Evolutionary conservation across 2,113 vertebrate species (phyloP), one percentile per base, ranked within the genome.

Genomic region (Prunella fulvescens): DNA sequence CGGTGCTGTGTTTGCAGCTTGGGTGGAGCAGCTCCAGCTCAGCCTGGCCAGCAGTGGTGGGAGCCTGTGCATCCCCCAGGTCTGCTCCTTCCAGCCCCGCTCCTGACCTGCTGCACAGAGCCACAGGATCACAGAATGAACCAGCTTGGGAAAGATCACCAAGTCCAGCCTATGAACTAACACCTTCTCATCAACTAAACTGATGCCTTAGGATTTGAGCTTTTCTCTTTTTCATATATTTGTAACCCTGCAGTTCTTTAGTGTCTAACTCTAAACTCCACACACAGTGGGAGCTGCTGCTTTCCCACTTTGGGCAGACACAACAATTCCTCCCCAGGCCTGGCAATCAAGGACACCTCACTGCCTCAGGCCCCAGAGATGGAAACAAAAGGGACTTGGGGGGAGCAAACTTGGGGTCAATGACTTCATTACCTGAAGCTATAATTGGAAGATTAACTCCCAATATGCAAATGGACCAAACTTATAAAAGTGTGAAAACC

Each of bases 41-140:
- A 12, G 33, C 24, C 76, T 6, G 5, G 4, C 7, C 56, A 58
- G 70, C 2, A 7, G 37, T 0, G 6, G 1, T 0, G 16, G 47
- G 47, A 7, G 2, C 51, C 81, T 3, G 2, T 9, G 15, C 44
- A 19, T 7, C 56, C 48, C 5, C 1, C 14, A 12, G 2, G 0
- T 5, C 67, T 67, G 37, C 9, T 1, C 2, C 1, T 16, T 57
- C 14, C 9, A 5, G 2, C 45, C 51, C 47, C 7, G 5, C 61
- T 70, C 44, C 66, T 6, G 2, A 9, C 28, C 18, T 0, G 0
- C 58, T 8, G 11, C 57, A 33, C 2, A 3, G 72, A 10, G 13
- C 6, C 57, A 9, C 25, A 61, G 74, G 1, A 16, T 14, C 56
- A 26, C 35, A 26, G 22, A 15, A 26, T 23, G 58, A 42, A 9